Conservation (phyloP, 2,113 vertebrate genomes). For the Pycnonotus jocosus region DNA sequence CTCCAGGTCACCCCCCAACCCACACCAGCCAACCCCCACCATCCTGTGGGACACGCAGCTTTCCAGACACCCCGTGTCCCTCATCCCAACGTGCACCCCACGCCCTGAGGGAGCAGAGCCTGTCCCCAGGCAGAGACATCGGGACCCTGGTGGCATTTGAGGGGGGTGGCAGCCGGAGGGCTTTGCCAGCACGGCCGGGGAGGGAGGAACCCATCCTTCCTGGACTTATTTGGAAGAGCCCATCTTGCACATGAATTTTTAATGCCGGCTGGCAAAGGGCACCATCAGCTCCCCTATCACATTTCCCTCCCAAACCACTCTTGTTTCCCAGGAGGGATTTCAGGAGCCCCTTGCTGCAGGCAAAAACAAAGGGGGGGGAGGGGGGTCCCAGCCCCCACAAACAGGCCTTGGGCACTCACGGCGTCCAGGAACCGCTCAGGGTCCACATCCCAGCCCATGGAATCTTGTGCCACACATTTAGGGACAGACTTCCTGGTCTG, state of each 20-base stretch:
- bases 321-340: background rate
- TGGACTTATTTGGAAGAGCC: slow-evolving; percentile 28
- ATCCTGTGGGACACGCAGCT: background rate
- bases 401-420: too few relatives aligned
- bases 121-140: rapidly evolving
- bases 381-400: background rate
- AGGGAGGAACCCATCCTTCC: background rate
- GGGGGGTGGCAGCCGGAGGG: background rate
- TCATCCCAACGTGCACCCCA: rapidly evolving
- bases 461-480: too few relatives aligned
- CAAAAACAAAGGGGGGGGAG: background rate
- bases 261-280: background rate
- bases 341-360: background rate
- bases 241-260: background rate
- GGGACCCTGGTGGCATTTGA: background rate
- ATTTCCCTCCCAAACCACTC: background rate
- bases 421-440: rapidly evolving
- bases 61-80: background rate
- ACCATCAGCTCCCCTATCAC: background rate
- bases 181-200: background rate
- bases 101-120: rapidly evolving
- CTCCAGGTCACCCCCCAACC: background rate
- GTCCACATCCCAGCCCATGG: rapidly evolving
- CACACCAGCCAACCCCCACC: background rate
- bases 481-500: background rate